Evolutionary conservation across 2,113 vertebrate genomes (phyloP), one percentile per base, ranked within the genome.

Genomic region (Elachura formosa): DNA sequence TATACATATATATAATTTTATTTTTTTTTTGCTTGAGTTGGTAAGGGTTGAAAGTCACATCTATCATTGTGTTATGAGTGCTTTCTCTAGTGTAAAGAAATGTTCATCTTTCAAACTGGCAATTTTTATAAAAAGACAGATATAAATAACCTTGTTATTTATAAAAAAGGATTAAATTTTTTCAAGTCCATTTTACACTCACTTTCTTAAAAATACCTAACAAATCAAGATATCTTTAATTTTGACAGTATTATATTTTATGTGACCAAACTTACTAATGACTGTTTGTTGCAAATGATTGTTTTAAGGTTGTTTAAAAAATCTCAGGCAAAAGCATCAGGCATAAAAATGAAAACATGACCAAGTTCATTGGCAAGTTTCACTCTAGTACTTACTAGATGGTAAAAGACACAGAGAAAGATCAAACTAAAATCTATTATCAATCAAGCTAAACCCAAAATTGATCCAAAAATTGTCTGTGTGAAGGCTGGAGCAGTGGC

Each of bases 311-410:
- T 43, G 12, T 31, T 59, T 28, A 33, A 77, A 43, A 23, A 77
- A 45, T 22, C 11, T 6, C 9, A 36, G 18, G 18, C 22, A 51
- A 55, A 76, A 12, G 9, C 33, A 59, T 36, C 26, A 76, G 45
- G 33, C 33, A 45, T 12, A 33, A 33, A 76, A 51, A 6, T 33
- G 26, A 52, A 68, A 68, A 7, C 14, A 33, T 23, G 6, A 59
- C 11, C 33, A 52, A 38, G 3, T 38, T 59, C 0, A 0, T 23
- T 14, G 8, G 5, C 14, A 59, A 38, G 11, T 51, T 86, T 59
- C 38, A 36, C 12, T 59, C 17, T 59, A 10, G 33, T 33, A 22
- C 26, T 51, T 43, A 43, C 9, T 59, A 14, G 9, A 51, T 33
- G 22, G 18, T 33, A 51, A 58, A 64, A 40, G 24, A 48, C 40